Evolutionary conservation across 2,797 vertebrate species (phyloP).

Genomic region (Peromyscus aztecus): DNA sequence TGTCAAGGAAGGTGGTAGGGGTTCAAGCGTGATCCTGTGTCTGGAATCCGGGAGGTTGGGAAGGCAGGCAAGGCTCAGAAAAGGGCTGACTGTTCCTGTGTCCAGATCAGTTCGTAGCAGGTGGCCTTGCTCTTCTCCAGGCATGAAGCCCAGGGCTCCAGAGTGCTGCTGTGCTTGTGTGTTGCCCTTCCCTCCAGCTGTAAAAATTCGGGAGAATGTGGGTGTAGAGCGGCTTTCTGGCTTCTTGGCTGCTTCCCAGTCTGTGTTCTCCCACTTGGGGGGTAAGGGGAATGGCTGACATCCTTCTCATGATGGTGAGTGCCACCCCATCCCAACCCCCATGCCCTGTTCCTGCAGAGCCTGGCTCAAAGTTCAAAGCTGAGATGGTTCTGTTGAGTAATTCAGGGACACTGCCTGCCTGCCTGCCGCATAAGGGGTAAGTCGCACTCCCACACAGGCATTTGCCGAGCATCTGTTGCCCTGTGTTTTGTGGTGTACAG

Average conservation of each 20-base stretch:
- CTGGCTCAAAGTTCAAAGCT: conserved; percentile 82
- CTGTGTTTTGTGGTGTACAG: conserved; percentile 78
- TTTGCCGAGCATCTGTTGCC: conserved; percentile 77
- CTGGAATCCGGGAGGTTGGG: neutral
- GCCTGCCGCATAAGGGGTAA: conserved; percentile 18
- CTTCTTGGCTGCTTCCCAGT: conserved; percentile 70
- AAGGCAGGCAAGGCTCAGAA: neutral
- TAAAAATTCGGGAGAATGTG: conserved; percentile 67
- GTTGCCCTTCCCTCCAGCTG: conserved; percentile 63
- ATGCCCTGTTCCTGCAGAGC: conserved; percentile 61
- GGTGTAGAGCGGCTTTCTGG: conserved; percentile 42
- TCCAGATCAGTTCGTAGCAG: conserved; percentile 48
- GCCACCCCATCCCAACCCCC: conserved; percentile 38
- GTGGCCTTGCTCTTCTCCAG: conserved; percentile 68
- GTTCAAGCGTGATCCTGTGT: neutral
- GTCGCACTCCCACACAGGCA: conserved; percentile 62
- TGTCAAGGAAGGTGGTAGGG: neutral
- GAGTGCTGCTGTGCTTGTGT: conserved; percentile 9
- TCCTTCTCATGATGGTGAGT: conserved; percentile 54
- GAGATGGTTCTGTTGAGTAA: conserved; percentile 81
- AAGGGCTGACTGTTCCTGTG: neutral
- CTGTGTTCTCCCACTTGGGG: conserved; percentile 57
- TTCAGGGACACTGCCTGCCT: conserved; percentile 63
- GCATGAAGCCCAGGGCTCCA: conserved; percentile 8
- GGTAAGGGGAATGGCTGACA: conserved; percentile 6